Evolutionary conservation across 2,797 vertebrate species (phyloP).

Genomic region (Orientallactaga sibirica): DNA sequence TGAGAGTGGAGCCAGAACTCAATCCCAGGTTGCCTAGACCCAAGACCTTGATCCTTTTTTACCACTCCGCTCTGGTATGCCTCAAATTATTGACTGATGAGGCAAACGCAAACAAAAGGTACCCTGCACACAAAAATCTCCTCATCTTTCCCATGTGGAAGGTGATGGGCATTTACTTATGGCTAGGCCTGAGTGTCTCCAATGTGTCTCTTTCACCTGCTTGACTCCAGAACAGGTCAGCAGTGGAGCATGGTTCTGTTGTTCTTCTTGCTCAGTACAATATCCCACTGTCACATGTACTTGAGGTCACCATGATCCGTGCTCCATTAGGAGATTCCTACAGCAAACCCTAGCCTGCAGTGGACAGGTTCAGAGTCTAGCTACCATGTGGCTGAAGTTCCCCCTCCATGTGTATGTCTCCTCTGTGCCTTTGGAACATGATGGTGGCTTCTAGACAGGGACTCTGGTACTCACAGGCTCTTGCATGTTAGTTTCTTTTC

Average conservation of each 20-base stretch:
- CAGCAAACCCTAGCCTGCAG: neutral
- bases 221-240: neutral
- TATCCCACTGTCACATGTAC: neutral
- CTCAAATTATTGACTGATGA: neutral
- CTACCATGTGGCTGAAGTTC: neutral
- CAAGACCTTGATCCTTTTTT: neutral
- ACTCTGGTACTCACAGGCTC: neutral
- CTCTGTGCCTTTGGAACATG: neutral
- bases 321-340: neutral
- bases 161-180: fast-evolving
- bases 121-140: neutral
- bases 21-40: neutral
- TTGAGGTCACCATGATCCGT: neutral
- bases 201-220: neutral
- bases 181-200: neutral
- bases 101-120: neutral
- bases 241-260: neutral
- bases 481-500: neutral
- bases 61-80: neutral
- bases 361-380: neutral
- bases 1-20: neutral
- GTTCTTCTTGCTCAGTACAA: neutral
- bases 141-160: neutral
- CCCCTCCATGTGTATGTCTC: fast-evolving
- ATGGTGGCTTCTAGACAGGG: neutral